phyloP scores from a whole-genome alignment of 2,888 invertebrate species.

The Scaptodrosophila latifasciaeformis region DNA sequence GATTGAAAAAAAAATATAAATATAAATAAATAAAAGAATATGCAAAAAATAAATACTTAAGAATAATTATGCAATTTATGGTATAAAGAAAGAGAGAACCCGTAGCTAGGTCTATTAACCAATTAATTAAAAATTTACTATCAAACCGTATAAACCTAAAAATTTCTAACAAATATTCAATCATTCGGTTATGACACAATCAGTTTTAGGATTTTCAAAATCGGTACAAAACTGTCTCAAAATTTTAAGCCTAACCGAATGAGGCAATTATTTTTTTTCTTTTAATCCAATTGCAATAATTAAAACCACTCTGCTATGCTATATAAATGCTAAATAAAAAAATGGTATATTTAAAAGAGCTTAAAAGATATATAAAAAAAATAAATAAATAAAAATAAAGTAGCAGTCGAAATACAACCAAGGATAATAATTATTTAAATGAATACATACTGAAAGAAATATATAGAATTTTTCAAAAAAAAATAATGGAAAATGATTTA shows the following conservation, averaged over 20 bases:
- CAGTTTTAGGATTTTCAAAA: no score
- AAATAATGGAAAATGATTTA: no score
- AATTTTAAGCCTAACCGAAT: no score
- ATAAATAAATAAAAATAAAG: no score
- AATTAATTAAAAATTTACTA: slow-evolving; percentile 40
- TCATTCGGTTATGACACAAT: no score
- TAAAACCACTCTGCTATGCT: no score
- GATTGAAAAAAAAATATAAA: not conserved
- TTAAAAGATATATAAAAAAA: not conserved
- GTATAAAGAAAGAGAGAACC: slow-evolving; percentile 13
- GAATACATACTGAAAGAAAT: slow-evolving; percentile 26
- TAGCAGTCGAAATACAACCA: not conserved
- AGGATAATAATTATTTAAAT: slow-evolving; percentile 30
- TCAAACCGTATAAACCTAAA: not conserved
- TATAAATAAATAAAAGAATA: not conserved
- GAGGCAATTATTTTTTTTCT: no score
- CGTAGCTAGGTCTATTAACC: slow-evolving; percentile 56
- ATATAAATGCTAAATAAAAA: not conserved
- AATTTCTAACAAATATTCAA: no score
- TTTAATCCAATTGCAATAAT: no score
- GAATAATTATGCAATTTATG: no score
- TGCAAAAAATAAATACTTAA: not conserved
- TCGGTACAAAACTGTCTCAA: no score
- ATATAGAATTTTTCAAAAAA: no score
- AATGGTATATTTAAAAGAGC: slow-evolving; percentile 45